These are phyloP conservation scores for Pantherophis alleghaniensis DNA, from an alignment of 2,797 vertebrate genomes.

Conservation along the genomic window DNA sequence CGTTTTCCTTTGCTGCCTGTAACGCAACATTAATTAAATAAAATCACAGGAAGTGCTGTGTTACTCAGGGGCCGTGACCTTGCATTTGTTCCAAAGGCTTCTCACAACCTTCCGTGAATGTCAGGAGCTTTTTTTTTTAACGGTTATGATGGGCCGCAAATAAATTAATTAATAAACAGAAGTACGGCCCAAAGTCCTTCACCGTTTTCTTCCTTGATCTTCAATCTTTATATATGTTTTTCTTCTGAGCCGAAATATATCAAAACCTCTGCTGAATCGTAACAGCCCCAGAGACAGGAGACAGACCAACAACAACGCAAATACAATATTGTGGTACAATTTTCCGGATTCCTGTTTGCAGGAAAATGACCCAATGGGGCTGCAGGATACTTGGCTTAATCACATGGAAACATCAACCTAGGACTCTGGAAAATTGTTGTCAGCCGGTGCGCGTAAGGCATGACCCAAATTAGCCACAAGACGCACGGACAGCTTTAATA, in stretches of 20 bases:
- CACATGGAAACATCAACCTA: too few species aligned
- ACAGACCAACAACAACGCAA: not conserved
- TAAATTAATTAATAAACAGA: not conserved
- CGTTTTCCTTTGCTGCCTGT: conserved; percentile 48
- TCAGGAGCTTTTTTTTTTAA: not conserved
- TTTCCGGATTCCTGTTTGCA: not conserved
- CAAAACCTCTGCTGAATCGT: not conserved
- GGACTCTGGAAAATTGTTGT: not conserved
- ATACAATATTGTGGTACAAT: not conserved
- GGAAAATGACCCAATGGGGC: not conserved
- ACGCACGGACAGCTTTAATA: not conserved
- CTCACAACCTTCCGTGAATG: not conserved
- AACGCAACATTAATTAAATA: not conserved
- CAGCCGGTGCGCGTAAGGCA: not conserved
- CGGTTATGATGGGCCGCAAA: not conserved
- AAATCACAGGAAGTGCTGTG: conserved; percentile 27
- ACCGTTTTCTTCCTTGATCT: not conserved
- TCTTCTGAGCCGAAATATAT: not conserved
- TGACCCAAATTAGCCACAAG: not conserved
- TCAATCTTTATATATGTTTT: not conserved
- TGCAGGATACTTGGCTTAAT: not conserved
- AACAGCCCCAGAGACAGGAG: not conserved
- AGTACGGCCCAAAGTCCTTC: too few species aligned
- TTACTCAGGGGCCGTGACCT: not conserved
- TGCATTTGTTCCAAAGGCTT: not conserved